Evolutionary conservation across 1,140 invertebrate genomes (phyloP).

Genomic region (Hydropsyche tenuis): DNA sequence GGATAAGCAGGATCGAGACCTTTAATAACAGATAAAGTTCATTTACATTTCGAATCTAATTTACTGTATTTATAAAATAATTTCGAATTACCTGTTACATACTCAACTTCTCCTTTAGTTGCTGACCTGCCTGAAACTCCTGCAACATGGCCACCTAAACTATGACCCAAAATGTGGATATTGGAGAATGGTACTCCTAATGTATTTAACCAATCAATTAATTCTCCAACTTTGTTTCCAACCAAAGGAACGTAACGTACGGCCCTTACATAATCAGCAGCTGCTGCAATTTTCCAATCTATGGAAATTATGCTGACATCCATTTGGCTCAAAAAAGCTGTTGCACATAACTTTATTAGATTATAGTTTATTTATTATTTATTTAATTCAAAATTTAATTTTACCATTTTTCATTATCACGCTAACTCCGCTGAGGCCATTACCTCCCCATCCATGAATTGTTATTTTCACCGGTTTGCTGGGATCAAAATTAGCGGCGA

Average conservation of each 20-base stretch:
- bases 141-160: conserved; percentile 26
- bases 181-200: background rate
- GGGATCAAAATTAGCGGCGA: conserved; percentile 34
- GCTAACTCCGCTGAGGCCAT: conserved; percentile 3
- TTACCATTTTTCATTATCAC: conserved; percentile 23
- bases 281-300: conserved; percentile 16
- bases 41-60: background rate
- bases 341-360: too few relatives aligned
- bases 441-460: conserved; percentile 52
- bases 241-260: background rate
- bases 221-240: background rate
- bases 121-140: conserved; percentile 11
- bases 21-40: conserved; percentile 39
- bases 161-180: conserved; percentile 14
- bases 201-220: conserved; percentile 18
- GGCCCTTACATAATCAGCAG: conserved; percentile 8
- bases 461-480: conserved; percentile 43
- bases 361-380: background rate
- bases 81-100: conserved; percentile 6
- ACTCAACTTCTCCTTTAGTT: conserved; percentile 1
- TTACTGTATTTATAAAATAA: background rate
- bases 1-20: conserved; percentile 72
- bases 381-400: background rate
- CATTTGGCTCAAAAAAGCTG: conserved; percentile 57
- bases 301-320: conserved; percentile 19